These are phyloP conservation scores for Bubo blakistoni DNA, from an alignment of 2,113 vertebrate species.

Conservation along the genomic window DNA sequence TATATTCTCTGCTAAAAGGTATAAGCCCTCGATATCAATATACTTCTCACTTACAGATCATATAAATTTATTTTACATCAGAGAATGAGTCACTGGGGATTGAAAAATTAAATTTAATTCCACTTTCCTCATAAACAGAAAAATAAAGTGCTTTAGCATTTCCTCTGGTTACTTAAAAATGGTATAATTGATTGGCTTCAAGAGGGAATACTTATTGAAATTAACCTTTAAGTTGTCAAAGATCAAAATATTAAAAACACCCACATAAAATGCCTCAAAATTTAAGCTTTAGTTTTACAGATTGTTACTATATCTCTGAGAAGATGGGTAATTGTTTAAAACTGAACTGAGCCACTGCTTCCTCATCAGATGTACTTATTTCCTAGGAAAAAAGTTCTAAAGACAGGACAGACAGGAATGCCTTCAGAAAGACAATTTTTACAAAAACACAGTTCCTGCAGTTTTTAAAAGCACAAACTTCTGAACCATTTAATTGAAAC, in stretches of 20 bases:
- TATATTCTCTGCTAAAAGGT: neutral
- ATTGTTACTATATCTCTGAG: neutral
- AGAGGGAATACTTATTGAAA: neutral
- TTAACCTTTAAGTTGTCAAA: neutral
- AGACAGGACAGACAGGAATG: neutral
- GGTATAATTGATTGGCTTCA: neutral
- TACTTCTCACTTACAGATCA: neutral
- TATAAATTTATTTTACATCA: neutral
- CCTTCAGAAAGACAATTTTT: neutral
- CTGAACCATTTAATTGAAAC: neutral
- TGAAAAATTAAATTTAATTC: neutral
- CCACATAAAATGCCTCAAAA: neutral
- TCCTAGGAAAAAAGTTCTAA: neutral
- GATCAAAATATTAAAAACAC: neutral
- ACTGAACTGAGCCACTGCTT: neutral
- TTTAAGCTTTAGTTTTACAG: neutral
- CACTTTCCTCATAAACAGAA: neutral
- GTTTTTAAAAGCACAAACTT: neutral
- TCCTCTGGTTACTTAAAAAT: neutral
- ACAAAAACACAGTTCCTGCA: neutral
- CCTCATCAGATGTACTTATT: neutral
- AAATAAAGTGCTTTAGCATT: neutral
- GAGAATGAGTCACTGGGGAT: neutral
- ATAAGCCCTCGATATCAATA: neutral
- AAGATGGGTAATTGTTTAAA: neutral